These are phyloP conservation scores for Drosophila murphyi DNA, from an alignment of 1,140 invertebrate species.

Conservation along the genomic window DNA sequence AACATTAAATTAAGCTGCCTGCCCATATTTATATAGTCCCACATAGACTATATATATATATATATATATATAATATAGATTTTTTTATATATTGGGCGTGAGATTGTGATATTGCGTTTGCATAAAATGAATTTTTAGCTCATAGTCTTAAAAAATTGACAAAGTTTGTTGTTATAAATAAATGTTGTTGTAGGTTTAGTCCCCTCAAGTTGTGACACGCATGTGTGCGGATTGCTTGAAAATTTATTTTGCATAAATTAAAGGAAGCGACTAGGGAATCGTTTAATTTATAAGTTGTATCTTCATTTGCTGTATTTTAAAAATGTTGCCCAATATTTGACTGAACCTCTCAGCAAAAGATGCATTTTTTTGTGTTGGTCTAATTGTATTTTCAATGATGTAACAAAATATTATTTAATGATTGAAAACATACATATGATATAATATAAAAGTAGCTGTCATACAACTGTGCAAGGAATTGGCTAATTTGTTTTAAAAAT, in stretches of 20 bases:
- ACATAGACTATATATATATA: not conserved
- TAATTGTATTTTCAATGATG: too few species aligned
- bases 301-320: slow-evolving; percentile 11
- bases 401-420: too few species aligned
- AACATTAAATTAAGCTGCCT: slow-evolving; percentile 69
- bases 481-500: not conserved
- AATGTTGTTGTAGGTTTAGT: slow-evolving; percentile 32
- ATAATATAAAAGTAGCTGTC: too few species aligned
- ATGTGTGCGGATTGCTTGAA: slow-evolving; percentile 32
- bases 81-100: slow-evolving; percentile 7
- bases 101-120: slow-evolving; percentile 7
- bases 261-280: slow-evolving; percentile 23
- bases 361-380: too few species aligned
- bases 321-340: slow-evolving; percentile 20
- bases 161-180: slow-evolving; percentile 27
- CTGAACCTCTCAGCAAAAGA: not conserved
- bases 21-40: slow-evolving; percentile 2
- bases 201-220: slow-evolving; percentile 20
- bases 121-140: not conserved
- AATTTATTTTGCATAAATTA: slow-evolving; percentile 54
- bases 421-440: too few species aligned
- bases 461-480: not conserved
- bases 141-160: slow-evolving; percentile 17
- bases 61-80: slow-evolving; percentile 8
- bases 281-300: slow-evolving; percentile 40